Conservation (phyloP, 2,797 vertebrate genomes). For the Salmo trutta region DNA sequence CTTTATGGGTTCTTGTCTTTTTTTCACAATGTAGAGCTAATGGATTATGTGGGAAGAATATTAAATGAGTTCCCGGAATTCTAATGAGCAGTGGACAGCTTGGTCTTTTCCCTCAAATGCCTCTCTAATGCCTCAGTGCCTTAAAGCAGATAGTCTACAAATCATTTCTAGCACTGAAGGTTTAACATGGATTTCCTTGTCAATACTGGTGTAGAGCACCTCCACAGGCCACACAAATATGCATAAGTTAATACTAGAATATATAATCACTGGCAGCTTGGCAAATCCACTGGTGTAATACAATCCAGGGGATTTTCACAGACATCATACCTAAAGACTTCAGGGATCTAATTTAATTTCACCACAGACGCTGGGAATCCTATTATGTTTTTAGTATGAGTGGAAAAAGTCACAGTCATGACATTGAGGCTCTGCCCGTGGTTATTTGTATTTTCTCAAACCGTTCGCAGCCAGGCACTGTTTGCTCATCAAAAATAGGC, state of each 20-base stretch:
- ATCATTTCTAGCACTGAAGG: constrained; percentile 46
- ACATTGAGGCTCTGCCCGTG: constrained; percentile 28
- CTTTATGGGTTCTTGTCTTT: constrained; percentile 5
- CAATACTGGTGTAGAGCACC: constrained; percentile 49
- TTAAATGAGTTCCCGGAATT: constrained; percentile 50
- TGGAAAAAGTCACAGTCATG: constrained; percentile 33
- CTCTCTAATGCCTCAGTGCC: constrained; percentile 59
- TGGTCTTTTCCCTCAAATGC: constrained; percentile 57
- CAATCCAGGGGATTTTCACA: constrained; percentile 30
- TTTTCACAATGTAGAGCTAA: constrained; percentile 22
- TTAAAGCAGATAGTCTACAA: constrained; percentile 44
- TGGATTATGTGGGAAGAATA: constrained; percentile 45
- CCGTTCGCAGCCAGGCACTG: constrained; percentile 18
- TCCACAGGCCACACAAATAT: constrained; percentile 44
- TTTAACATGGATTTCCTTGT: constrained; percentile 59
- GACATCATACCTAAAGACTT: constrained; percentile 24
- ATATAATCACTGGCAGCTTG: constrained; percentile 37
- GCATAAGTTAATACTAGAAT: constrained; percentile 39
- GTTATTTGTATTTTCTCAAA: constrained; percentile 32
- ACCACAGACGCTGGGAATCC: constrained; percentile 20
- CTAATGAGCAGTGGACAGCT: constrained; percentile 57
- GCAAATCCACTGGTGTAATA: constrained; percentile 37
- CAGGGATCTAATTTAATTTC: constrained; percentile 47
- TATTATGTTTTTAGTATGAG: constrained; percentile 7
- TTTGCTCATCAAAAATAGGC: constrained; percentile 41